Percentiles rank a stretch among this genome's conserved stretches.
Evolutionary conservation across 2,113 vertebrate genomes (phyloP).

Genomic region (Synchiropus splendidus): DNA sequence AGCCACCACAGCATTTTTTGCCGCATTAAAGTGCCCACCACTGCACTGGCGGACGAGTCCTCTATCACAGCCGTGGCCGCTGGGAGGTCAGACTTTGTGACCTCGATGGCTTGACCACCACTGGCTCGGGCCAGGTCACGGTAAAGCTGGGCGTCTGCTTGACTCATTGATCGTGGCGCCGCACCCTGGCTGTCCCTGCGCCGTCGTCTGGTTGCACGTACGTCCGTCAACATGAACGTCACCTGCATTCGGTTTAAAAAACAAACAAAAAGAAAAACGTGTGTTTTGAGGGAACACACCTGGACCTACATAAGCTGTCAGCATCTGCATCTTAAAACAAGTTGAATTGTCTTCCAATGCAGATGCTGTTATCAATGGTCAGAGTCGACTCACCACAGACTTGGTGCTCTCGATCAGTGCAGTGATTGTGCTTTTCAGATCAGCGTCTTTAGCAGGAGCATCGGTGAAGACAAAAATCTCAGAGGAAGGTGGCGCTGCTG

Average conservation of each 20-base stretch:
- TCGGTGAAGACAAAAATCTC: slow-evolving; percentile 67
- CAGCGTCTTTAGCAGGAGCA: slow-evolving; percentile 51
- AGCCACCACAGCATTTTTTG: too few species aligned
- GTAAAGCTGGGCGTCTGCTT: slow-evolving; percentile 37
- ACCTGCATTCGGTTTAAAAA: slow-evolving; percentile 46
- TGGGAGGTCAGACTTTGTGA: slow-evolving; percentile 40
- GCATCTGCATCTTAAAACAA: too few species aligned
- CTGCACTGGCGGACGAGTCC: slow-evolving; percentile 31
- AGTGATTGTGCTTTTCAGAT: slow-evolving; percentile 39
- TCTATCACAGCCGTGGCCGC: slow-evolving; percentile 42
- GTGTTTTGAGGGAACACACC: too few species aligned
- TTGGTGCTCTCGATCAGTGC: slow-evolving; percentile 53
- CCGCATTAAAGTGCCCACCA: slow-evolving; percentile 29
- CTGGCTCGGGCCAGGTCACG: slow-evolving; percentile 46
- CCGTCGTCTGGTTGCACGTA: background rate
- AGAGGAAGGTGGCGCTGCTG: slow-evolving; percentile 44
- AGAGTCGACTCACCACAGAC: slow-evolving; percentile 44
- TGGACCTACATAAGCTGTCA: too few species aligned
- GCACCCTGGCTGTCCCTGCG: slow-evolving; percentile 1
- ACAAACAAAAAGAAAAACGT: too few species aligned
- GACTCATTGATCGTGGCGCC: background rate
- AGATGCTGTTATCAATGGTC: too few species aligned
- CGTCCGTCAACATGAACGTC: slow-evolving; percentile 55
- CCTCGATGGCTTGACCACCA: slow-evolving; percentile 55
- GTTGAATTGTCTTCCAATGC: too few species aligned